Conservation (phyloP, 2,797 vertebrate species). For the Betta splendens region DNA sequence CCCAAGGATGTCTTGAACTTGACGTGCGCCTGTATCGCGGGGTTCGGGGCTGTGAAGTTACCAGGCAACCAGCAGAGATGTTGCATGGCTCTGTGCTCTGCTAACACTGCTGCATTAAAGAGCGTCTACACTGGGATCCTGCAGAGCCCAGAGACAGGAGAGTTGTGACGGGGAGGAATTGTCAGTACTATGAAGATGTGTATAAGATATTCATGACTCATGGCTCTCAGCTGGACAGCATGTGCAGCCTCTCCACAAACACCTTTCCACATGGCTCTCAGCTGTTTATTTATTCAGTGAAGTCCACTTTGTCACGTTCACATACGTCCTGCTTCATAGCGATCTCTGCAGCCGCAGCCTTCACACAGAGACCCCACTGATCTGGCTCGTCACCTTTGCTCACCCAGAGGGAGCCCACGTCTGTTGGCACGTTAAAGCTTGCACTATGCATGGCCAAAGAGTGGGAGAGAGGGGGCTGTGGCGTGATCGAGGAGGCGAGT, state of each 20-base stretch:
- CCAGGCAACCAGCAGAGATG: conserved; percentile 7
- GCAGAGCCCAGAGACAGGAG: too few relatives aligned
- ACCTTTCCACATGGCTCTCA: conserved; percentile 50
- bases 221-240: not conserved
- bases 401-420: conserved; percentile 29
- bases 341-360: conserved; percentile 46
- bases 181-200: too few relatives aligned
- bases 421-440: conserved; percentile 51
- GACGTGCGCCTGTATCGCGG: not conserved
- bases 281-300: conserved; percentile 57
- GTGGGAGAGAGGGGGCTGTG: conserved; percentile 70
- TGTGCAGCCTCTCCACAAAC: conserved; percentile 18
- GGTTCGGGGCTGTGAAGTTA: not conserved
- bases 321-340: conserved; percentile 48
- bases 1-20: not conserved
- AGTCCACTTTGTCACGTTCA: conserved; percentile 36
- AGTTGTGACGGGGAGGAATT: too few relatives aligned
- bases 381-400: not conserved
- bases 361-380: conserved; percentile 12
- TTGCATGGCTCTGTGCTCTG: not conserved
- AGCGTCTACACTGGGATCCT: too few relatives aligned
- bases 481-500: conserved; percentile 38
- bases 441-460: conserved; percentile 57
- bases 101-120: too few relatives aligned
- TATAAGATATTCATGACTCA: conserved; percentile 5